phyloP scores from a whole-genome alignment of 2,888 invertebrate species.

The Ditula angustiorana region DNA sequence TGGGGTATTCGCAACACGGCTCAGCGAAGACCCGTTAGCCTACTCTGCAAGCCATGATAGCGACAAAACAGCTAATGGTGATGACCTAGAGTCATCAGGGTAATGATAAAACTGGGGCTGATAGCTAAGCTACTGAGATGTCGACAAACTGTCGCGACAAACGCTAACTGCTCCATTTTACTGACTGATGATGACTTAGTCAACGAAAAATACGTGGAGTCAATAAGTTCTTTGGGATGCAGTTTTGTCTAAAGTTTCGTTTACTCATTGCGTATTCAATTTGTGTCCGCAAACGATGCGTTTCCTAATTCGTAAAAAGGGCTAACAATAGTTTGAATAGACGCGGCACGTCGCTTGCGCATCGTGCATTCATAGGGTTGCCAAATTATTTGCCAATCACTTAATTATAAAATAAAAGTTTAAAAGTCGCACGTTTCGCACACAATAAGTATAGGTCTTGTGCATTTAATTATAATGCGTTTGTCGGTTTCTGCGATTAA shows the following conservation, averaged over 20 bases:
- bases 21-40: slow-evolving; percentile 65
- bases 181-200: too few relatives aligned
- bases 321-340: slow-evolving; percentile 39
- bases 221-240: not conserved
- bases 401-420: not conserved
- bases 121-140: not conserved
- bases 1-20: slow-evolving; percentile 64
- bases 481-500: too few relatives aligned
- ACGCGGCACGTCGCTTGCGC: slow-evolving; percentile 51
- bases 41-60: slow-evolving; percentile 68
- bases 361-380: slow-evolving; percentile 39
- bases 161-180: too few relatives aligned
- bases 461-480: too few relatives aligned
- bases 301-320: slow-evolving; percentile 52
- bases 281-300: slow-evolving; percentile 40
- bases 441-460: too few relatives aligned
- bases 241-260: not conserved
- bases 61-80: slow-evolving; percentile 58
- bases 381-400: not conserved
- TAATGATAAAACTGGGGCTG: slow-evolving; percentile 51
- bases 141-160: not conserved
- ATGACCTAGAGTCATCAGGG: slow-evolving; percentile 50
- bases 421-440: too few relatives aligned
- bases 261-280: slow-evolving; percentile 11
- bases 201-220: too few relatives aligned